phyloP scores from a whole-genome alignment of 2,888 invertebrate species.

The Ormyrus labotus region DNA sequence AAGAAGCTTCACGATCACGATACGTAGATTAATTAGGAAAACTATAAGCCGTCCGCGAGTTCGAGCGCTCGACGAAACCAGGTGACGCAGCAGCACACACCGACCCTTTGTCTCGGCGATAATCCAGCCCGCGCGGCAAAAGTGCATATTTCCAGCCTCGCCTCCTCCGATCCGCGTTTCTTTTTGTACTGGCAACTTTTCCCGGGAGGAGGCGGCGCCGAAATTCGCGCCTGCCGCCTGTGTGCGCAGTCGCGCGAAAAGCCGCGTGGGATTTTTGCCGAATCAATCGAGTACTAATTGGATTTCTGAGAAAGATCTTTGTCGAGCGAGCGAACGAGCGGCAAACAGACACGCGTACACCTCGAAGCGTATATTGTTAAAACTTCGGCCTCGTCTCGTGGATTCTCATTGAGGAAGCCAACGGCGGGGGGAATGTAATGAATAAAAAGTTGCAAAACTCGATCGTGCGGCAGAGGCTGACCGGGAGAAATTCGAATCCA shows the following conservation, averaged over 20 bases:
- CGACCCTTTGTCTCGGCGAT: too few species aligned
- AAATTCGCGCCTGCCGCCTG: not conserved
- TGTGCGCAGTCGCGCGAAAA: not conserved
- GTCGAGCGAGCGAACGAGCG: slow-evolving; percentile 73
- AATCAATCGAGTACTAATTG: not conserved
- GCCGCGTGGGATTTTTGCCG: slow-evolving; percentile 3
- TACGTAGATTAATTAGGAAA: not conserved
- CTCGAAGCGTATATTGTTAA: slow-evolving; percentile 58
- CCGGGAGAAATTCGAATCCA: slow-evolving; percentile 66
- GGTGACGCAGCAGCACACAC: too few species aligned
- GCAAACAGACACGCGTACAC: slow-evolving; percentile 54
- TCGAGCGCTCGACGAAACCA: slow-evolving; percentile 72
- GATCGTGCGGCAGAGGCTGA: not conserved
- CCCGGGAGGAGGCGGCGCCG: not conserved
- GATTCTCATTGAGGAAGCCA: slow-evolving; percentile 64
- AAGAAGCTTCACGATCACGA: not conserved
- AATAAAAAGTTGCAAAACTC: too few species aligned
- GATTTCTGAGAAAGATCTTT: slow-evolving; percentile 59
- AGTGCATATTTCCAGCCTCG: too few species aligned
- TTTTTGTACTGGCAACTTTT: not conserved
- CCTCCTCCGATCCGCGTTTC: not conserved
- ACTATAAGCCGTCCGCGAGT: slow-evolving; percentile 51
- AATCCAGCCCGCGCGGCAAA: too few species aligned
- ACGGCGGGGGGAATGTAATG: not conserved
- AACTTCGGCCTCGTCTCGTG: slow-evolving; percentile 70